Base-by-base conservation (phyloP, 2,888 invertebrate species). In the Pollenia griseotomentosa region DNA sequence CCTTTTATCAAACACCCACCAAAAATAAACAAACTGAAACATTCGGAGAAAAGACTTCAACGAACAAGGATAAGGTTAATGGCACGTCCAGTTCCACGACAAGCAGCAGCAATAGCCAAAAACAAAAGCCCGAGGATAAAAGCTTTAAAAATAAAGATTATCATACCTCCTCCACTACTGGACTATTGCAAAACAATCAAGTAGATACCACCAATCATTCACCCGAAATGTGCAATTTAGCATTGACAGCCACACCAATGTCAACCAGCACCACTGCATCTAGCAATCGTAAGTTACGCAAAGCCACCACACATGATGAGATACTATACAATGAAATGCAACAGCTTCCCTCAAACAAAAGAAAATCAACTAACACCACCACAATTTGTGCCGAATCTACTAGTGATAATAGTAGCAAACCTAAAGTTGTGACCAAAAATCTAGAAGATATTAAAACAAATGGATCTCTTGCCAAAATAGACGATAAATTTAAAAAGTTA, bases 121-220 rank as follows among this genome's bases (percentile, higher is more conserved):
- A 65, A 7, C 70, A 48, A 44, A 81, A 75, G 11, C 0, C 44
- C 3, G 83, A 80, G 0, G 75, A 78, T 9, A 61, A 63, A 33
- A 48, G 6, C 5, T 42, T 68, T 16, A 44, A 80, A 68, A 74
- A 46, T 33, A 68, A 55, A 42, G 74, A 85, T 55, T 68, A 75
- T 75, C 53, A 74, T 23, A 84, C 61, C 33, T 74, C 79, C 16
- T 85, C 61, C 46, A 55, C 79, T 10, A 57, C 42, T 14, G 75
- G 73, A 6, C 16, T 85, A 10, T 74, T 87, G 44, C 87, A 87
- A 78, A 87, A 87, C 44, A 87, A 87, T 74, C 87, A 87, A 74
- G 87, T 87, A 11, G 87, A 87, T 48, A 87, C 87, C 6, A 87
- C 87, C 8, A 85, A 87, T 84, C 80, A 84, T 74, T 84, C 84